phyloP scores from a whole-genome alignment of 2,888 invertebrate species.

The Lithodes maja region DNA sequence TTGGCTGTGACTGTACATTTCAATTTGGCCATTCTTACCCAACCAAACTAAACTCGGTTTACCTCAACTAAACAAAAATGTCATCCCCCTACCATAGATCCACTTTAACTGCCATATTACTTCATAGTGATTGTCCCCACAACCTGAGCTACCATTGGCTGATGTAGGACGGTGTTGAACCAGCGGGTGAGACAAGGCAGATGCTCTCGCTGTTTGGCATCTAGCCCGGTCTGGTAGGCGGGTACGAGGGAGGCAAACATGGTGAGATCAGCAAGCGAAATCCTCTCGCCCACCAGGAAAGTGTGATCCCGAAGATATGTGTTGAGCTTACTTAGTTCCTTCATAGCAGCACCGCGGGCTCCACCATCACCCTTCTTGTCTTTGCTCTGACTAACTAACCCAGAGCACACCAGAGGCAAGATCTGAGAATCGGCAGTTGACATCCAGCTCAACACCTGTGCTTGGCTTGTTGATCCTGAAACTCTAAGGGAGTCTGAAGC shows the following conservation, averaged over 20 bases:
- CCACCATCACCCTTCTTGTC: conserved; percentile 7
- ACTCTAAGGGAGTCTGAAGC: conserved; percentile 44
- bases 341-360: conserved; percentile 73
- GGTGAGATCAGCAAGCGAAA: conserved; percentile 76
- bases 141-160: conserved; percentile 73
- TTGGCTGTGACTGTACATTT: too few relatives aligned
- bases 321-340: conserved; percentile 73
- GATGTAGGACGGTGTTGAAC: conserved; percentile 76
- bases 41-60: not conserved
- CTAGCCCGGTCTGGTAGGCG: conserved; percentile 74
- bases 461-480: conserved; percentile 72
- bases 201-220: conserved; percentile 72
- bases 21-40: too few relatives aligned
- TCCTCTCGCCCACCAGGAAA: conserved; percentile 75
- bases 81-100: not conserved
- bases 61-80: not conserved
- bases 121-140: conserved; percentile 70
- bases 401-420: conserved; percentile 73
- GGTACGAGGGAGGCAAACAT: conserved; percentile 74
- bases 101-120: not conserved
- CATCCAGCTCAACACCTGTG: conserved; percentile 76
- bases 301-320: conserved; percentile 74
- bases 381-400: conserved; percentile 72
- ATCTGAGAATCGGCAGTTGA: conserved; percentile 75
- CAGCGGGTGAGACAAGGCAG: conserved; percentile 75